Evolutionary conservation across 1,140 invertebrate species (phyloP).

Genomic region (Drosophila nannoptera): DNA sequence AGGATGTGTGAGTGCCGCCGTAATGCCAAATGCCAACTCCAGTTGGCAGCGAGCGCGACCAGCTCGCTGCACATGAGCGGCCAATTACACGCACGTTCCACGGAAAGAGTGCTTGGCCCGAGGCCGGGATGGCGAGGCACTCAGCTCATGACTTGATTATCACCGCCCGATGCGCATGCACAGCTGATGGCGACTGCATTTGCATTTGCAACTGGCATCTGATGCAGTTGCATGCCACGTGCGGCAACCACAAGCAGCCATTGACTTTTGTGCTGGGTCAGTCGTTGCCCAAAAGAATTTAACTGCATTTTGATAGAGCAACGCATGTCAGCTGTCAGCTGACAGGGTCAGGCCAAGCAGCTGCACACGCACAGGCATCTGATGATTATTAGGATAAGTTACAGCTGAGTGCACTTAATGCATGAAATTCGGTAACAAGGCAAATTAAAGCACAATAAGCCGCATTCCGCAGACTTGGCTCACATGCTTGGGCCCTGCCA

Average conservation of each 20-base stretch:
- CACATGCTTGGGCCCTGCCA: conserved; percentile 22
- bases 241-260: conserved; percentile 2
- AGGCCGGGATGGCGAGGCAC: conserved; percentile 6
- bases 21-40: conserved; percentile 26
- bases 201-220: conserved; percentile 59
- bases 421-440: neutral
- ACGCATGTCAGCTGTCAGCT: conserved; percentile 11
- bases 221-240: conserved; percentile 61
- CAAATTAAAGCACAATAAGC: neutral
- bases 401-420: neutral
- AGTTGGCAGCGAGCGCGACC: conserved; percentile 23
- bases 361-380: neutral
- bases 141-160: conserved; percentile 69
- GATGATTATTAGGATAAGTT: neutral
- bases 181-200: conserved; percentile 55
- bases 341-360: conserved; percentile 1
- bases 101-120: conserved; percentile 14
- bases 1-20: too few relatives aligned
- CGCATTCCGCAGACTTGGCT: conserved; percentile 2
- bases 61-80: conserved; percentile 60
- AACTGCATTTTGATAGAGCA: conserved; percentile 25
- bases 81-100: conserved; percentile 47
- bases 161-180: conserved; percentile 65
- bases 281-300: neutral
- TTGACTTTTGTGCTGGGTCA: conserved; percentile 24